phyloP scores from a whole-genome alignment of 2,797 vertebrate species.

The Trichosurus vulpecula region DNA sequence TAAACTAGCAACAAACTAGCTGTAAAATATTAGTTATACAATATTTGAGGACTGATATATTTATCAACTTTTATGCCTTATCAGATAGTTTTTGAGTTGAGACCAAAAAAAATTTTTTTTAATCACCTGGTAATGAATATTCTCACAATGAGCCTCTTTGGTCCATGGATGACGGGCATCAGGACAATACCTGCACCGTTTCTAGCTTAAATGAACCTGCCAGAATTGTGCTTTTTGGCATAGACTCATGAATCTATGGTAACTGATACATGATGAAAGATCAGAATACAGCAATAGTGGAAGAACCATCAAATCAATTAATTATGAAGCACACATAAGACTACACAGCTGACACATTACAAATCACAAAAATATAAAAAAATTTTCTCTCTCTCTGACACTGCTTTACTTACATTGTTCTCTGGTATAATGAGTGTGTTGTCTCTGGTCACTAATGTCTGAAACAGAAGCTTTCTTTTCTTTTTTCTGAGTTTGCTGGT shows the following conservation, averaged over 20 bases:
- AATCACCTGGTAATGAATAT: not conserved
- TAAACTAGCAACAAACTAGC: not conserved
- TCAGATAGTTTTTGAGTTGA: not conserved
- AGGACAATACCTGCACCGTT: not conserved
- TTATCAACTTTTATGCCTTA: not conserved
- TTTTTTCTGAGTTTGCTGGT: conserved; percentile 79
- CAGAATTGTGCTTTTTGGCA: not conserved
- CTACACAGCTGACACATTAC: not conserved
- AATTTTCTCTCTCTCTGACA: not conserved
- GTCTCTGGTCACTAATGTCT: conserved; percentile 65
- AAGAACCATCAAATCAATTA: not conserved
- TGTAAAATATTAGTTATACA: not conserved
- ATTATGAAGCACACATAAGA: not conserved
- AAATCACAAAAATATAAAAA: not conserved
- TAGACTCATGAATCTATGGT: not conserved
- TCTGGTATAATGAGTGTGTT: conserved; percentile 84
- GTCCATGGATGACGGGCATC: not conserved
- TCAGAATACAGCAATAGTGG: not conserved
- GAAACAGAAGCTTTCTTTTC: conserved; percentile 80
- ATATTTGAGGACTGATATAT: not conserved
- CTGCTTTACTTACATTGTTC: conserved; percentile 90
- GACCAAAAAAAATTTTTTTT: not conserved
- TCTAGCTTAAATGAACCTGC: not conserved
- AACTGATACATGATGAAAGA: not conserved
- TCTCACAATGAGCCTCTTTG: not conserved